A percentile compares a stretch with the other conserved stretches of the same genome.
Conservation (phyloP, 2,113 vertebrate genomes). For the Sylvietta virens region DNA sequence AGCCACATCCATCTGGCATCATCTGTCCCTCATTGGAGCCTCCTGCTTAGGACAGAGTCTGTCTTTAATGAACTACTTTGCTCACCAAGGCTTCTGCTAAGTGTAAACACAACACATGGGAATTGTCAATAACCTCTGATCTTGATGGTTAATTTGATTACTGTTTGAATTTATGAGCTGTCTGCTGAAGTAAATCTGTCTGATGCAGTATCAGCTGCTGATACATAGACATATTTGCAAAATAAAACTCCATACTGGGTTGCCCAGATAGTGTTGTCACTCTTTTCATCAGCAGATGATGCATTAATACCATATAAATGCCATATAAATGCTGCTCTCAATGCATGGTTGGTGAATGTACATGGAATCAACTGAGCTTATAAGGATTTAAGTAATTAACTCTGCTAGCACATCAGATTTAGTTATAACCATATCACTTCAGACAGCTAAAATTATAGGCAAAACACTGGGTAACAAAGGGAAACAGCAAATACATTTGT, state of each 20-base stretch:
- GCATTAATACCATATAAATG: background rate
- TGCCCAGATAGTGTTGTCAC: background rate
- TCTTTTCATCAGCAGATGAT: background rate
- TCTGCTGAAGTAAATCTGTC: background rate
- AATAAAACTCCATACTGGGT: background rate
- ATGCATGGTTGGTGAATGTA: background rate
- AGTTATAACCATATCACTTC: background rate
- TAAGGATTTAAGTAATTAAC: background rate
- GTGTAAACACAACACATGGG: background rate
- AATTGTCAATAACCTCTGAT: background rate
- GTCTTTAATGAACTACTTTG: background rate
- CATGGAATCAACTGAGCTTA: background rate
- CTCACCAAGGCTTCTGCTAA: background rate
- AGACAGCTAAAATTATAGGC: background rate
- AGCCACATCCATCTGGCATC: background rate
- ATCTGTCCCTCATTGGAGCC: background rate
- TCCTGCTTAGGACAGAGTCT: background rate
- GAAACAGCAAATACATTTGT: background rate
- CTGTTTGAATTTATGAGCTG: background rate
- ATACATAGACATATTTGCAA: background rate
- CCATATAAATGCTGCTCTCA: background rate
- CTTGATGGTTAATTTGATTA: slow-evolving; percentile 8
- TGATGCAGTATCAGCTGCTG: background rate
- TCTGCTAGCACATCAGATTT: background rate
- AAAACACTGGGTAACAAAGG: background rate